Conservation (phyloP, 1,140 invertebrate species). For the Anastrepha obliqua region DNA sequence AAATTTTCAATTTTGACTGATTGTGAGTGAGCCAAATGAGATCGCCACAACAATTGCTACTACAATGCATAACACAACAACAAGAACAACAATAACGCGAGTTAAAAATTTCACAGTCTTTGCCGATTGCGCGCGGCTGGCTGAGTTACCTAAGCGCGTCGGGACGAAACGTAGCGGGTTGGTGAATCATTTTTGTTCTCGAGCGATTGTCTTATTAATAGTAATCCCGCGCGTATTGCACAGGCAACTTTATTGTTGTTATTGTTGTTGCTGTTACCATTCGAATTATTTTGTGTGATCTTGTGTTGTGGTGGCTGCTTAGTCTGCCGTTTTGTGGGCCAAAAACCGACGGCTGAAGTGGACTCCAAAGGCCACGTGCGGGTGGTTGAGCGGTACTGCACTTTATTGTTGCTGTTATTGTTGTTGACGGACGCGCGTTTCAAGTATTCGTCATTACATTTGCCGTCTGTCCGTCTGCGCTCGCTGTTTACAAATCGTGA, state of each 20-base stretch:
- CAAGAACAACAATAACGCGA: neutral
- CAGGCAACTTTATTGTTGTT: neutral
- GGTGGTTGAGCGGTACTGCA: neutral
- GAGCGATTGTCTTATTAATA: constrained; percentile 2
- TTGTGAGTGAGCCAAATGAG: constrained; percentile 71
- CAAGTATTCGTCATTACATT: constrained; percentile 29
- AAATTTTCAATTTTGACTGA: constrained; percentile 74
- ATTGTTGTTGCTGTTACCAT: neutral
- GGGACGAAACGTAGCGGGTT: constrained; percentile 10
- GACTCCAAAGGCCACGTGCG: constrained; percentile 3
- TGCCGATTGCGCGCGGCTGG: neutral
- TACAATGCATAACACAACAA: constrained; percentile 58
- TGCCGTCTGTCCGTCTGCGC: constrained; percentile 45
- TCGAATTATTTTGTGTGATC: neutral
- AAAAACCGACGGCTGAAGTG: constrained; percentile 62
- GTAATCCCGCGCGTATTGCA: constrained; percentile 8
- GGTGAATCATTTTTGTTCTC: neutral
- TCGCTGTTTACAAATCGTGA: constrained; percentile 69
- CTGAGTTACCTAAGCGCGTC: neutral
- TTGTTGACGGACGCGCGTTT: constrained; percentile 36
- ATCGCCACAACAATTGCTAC: constrained; percentile 62
- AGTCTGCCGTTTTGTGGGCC: neutral
- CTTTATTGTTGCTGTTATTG: neutral
- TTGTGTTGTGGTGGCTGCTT: neutral
- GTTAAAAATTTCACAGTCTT: neutral